Evolutionary conservation across 1,140 invertebrate genomes (phyloP), one percentile per base, ranked within the genome.

Genomic region (Euglossa dilemma): DNA sequence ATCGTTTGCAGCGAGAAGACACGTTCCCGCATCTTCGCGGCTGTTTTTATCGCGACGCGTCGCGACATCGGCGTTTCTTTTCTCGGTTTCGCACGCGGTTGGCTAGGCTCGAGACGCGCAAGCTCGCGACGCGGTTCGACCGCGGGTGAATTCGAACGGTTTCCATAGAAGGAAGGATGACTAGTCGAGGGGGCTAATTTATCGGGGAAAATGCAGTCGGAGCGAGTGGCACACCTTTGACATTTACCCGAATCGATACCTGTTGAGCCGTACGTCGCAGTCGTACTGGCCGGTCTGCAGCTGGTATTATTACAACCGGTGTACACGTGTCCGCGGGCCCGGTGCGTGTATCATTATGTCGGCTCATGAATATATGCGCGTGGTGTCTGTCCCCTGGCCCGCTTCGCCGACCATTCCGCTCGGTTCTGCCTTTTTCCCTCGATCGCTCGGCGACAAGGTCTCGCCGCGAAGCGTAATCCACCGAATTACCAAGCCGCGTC

Each of bases 231-330:
- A 8, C 77, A 80, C 71, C 77, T 85, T 83, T 76, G 86, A 77
- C 64, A 73, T 85, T 88, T 76, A n/a, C 28, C 56, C 52, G 52
- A 82, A 88, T 88, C 87, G 87, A 88, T 88, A 88, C 87, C 86
- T 88, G 87, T 88, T 88, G 87, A 88, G 87, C 78, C 83, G 66
- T 64, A 36, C 20, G 52, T 61, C 64, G 52, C 8, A 25, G 73
- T 47, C 59, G 63, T 25, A 23, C 20, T 11, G 23, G 8, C 28
- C 43, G 45, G 14, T 20, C 16, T 23, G 64, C 59, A 80, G 45
- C 57, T 54, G 36, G 45, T 56, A 59, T 83, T 57, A 73, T 83
- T 81, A 57, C 45, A 28, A 36, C 12, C 84, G 16, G 36, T 23
- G 83, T 80, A 69, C 77, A 74, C 78, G 75, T 82, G 70, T 28